Conservation (phyloP, 2,797 vertebrate genomes). For the Scyliorhinus canicula region DNA sequence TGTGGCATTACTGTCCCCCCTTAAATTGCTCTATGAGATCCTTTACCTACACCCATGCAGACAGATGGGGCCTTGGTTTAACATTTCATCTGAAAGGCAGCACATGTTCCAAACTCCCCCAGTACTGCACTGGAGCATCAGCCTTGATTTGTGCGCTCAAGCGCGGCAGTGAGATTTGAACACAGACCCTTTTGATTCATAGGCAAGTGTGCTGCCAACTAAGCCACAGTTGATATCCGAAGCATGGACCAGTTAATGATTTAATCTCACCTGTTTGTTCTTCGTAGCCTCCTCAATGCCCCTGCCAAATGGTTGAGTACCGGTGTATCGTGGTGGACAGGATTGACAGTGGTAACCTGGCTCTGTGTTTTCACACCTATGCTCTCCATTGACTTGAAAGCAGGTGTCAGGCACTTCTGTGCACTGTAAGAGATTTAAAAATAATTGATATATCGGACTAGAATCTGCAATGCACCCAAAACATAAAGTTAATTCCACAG, state of each 20-base stretch:
- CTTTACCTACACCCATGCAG: too few species aligned
- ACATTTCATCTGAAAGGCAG: background rate
- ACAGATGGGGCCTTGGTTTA: background rate
- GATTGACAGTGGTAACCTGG: constrained; percentile 94
- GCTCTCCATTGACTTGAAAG: constrained; percentile 74
- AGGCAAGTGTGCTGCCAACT: background rate
- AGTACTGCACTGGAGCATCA: background rate
- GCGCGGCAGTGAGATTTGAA: background rate
- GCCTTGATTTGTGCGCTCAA: background rate
- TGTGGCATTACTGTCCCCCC: too few species aligned
- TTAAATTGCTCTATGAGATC: too few species aligned
- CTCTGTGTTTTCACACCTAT: constrained; percentile 86
- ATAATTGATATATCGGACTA: constrained; percentile 14
- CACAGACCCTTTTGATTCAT: background rate
- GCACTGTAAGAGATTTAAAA: constrained; percentile 63
- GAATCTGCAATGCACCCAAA: constrained; percentile 19
- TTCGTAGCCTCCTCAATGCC: constrained; percentile 77
- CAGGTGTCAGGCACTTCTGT: constrained; percentile 86
- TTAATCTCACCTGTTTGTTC: constrained; percentile 82
- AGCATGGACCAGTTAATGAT: background rate
- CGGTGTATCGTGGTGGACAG: constrained; percentile 83
- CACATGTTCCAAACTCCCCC: background rate
- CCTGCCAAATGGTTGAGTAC: constrained; percentile 81
- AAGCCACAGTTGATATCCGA: background rate
- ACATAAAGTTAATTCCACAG: background rate